Conservation (phyloP, 2,888 invertebrate species). For the Sesamia inferens region DNA sequence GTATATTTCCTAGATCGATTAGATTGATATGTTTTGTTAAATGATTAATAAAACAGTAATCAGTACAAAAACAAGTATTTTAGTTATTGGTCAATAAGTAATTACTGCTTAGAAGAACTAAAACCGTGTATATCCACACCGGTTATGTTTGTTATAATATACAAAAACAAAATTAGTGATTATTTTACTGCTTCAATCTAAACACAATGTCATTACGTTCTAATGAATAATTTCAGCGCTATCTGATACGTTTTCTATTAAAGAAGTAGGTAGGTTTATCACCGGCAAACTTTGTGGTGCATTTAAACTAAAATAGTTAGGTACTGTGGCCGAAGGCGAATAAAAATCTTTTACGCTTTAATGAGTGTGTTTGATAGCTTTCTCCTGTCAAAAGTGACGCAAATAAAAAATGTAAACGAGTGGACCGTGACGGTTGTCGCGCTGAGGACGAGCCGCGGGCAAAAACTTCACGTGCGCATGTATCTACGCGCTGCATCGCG, state of each 20-base stretch:
- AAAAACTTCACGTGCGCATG: slow-evolving; percentile 76
- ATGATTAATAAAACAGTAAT: slow-evolving; percentile 20
- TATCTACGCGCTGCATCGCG: slow-evolving; percentile 21
- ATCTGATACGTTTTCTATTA: slow-evolving; percentile 44
- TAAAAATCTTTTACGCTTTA: slow-evolving; percentile 60
- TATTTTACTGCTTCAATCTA: slow-evolving; percentile 33
- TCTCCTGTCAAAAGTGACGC: slow-evolving; percentile 81
- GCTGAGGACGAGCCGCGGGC: slow-evolving; percentile 61
- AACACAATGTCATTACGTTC: slow-evolving; percentile 44
- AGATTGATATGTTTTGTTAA: slow-evolving; percentile 11
- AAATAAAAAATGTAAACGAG: slow-evolving; percentile 73
- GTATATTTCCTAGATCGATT: slow-evolving; percentile 3
- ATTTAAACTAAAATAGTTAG: slow-evolving; percentile 54
- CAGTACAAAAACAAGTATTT: slow-evolving; percentile 11
- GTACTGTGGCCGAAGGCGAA: slow-evolving; percentile 45
- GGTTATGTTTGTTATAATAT: slow-evolving; percentile 9
- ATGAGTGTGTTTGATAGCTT: slow-evolving; percentile 71
- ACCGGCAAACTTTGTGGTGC: slow-evolving; percentile 29
- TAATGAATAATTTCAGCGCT: slow-evolving; percentile 39
- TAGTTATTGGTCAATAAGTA: slow-evolving; percentile 10
- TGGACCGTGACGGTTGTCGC: slow-evolving; percentile 65
- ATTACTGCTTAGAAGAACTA: slow-evolving; percentile 6
- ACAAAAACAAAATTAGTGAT: slow-evolving; percentile 15
- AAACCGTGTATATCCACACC: slow-evolving; percentile 9
- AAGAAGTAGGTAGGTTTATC: slow-evolving; percentile 32